Evolutionary conservation across 2,797 vertebrate genomes (phyloP).

Genomic region (Chaenodraco wilsoni): DNA sequence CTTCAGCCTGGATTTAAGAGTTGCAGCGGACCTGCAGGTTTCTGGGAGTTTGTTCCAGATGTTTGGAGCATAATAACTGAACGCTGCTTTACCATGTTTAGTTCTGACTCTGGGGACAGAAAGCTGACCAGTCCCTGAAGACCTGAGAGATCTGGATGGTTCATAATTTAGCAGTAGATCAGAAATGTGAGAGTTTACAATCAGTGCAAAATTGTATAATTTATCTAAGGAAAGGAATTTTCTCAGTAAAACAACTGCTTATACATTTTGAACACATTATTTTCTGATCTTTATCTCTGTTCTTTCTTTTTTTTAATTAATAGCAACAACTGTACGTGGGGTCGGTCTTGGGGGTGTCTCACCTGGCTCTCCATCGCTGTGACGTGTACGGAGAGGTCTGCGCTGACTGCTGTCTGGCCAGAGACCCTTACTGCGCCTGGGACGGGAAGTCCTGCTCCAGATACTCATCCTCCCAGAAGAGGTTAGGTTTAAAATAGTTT

Average conservation of each 20-base stretch:
- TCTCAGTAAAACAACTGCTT: no score
- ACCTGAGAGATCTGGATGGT: no score
- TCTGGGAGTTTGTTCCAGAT: no score
- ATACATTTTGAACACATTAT: not conserved
- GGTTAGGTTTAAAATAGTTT: conserved; percentile 80
- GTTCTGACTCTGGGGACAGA: no score
- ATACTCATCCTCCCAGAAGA: conserved; percentile 96
- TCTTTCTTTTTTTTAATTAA: conserved; percentile 21
- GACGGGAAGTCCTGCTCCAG: conserved; percentile 97
- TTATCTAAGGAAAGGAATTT: not conserved
- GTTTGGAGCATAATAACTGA: no score
- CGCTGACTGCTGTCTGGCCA: conserved; percentile 96
- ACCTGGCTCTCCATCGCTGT: conserved; percentile 96
- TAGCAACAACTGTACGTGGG: conserved; percentile 99
- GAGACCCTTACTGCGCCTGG: conserved; percentile 99
- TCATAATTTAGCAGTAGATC: no score
- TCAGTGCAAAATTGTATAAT: not conserved
- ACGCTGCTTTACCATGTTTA: no score
- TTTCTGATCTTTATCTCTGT: conserved; percentile 2
- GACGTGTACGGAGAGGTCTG: conserved; percentile 95
- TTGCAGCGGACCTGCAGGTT: no score
- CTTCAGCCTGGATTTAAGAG: no score
- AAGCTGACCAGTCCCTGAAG: no score
- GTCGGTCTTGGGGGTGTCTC: conserved; percentile 92
- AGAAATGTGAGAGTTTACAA: not conserved